Evolutionary conservation across 1,140 invertebrate species (phyloP), one percentile per base, ranked within the genome.

Genomic region (Apis cerana): DNA sequence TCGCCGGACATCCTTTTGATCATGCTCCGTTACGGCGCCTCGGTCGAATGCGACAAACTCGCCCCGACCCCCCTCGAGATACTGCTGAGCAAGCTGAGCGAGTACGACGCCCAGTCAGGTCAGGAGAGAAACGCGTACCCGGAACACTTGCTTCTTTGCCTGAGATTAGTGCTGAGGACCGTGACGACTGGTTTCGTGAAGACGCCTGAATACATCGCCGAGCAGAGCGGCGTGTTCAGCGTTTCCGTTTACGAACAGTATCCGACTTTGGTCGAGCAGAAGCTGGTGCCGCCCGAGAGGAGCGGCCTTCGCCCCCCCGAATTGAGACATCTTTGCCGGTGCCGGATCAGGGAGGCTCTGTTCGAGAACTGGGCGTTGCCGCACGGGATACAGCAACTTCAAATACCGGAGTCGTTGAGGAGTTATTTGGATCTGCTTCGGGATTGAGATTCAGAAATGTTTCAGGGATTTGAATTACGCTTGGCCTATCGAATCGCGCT

Each of bases 401-500:
- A 95, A 2, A 90, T 98, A 82, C 97, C 97, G 0, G 91, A 94
- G 62, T 91, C 93, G 12, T 86, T 97, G 68, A 95, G 95, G 82
- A 94, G 95, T 83, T 97, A 97, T 92, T 92, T 97, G 64, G 97
- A 97, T 93, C 94, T 97, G n/a, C 93, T 95, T 84, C 93, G 95
- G 27, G 97, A 97, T 93, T 97, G 83, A 90, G 61, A 4, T 0
- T 23, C 2, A 2, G 21, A 23, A 4, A 7, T 1, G n/a, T 1
- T 7, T 11, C 21, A 21, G n/a, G 10, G 19, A 48, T 2, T 48
- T n/a, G 8, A 0, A 43, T 43, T 1, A 27, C 27, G 27, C 1
- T 27, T 27, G 1, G 27, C 1, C 1, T 27, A 43, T 19, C 9
- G 9, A 33, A 7, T 17, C 19, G 7, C 0, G n/a, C 12, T 23